Percentiles rank a stretch among this genome's conserved stretches.
Evolutionary conservation across 2,113 vertebrate species (phyloP).

Genomic region (Eulacestoma nigropectus): DNA sequence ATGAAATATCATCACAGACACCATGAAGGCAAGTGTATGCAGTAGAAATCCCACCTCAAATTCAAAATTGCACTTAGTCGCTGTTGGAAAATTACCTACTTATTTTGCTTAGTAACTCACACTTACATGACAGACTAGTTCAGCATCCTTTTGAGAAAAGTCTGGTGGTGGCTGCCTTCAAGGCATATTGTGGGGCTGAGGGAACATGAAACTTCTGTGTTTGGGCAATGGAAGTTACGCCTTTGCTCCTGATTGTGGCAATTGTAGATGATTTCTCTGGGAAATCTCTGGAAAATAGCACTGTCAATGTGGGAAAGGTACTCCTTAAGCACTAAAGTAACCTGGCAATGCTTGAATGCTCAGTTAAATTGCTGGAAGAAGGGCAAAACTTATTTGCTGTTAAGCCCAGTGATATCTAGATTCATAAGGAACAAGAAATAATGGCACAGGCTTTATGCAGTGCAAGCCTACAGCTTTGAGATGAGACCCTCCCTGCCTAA

Average conservation of each 20-base stretch:
- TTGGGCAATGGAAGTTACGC: background rate
- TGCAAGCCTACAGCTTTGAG: background rate
- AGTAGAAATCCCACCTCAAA: background rate
- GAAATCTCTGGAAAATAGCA: background rate
- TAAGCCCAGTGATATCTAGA: background rate
- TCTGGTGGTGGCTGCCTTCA: background rate
- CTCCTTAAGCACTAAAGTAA: background rate
- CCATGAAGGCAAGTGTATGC: background rate
- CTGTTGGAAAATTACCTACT: background rate
- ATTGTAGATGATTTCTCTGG: background rate
- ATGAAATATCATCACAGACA: background rate
- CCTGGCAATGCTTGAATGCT: background rate
- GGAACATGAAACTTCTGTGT: fast-evolving
- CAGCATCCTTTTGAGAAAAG: background rate
- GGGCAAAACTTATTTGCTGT: background rate
- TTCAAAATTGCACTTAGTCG: background rate
- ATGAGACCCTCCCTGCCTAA: background rate
- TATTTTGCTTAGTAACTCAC: background rate
- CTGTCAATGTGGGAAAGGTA: background rate
- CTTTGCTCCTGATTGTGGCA: background rate
- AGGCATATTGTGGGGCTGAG: background rate
- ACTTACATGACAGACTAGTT: background rate
- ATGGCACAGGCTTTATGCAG: background rate
- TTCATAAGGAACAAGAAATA: background rate
- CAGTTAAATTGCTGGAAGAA: background rate